A percentile compares a stretch with the other conserved stretches of the same genome.
These are phyloP conservation scores for Capitulum mitella DNA, from an alignment of 2,888 invertebrate species.

Conservation along the genomic window DNA sequence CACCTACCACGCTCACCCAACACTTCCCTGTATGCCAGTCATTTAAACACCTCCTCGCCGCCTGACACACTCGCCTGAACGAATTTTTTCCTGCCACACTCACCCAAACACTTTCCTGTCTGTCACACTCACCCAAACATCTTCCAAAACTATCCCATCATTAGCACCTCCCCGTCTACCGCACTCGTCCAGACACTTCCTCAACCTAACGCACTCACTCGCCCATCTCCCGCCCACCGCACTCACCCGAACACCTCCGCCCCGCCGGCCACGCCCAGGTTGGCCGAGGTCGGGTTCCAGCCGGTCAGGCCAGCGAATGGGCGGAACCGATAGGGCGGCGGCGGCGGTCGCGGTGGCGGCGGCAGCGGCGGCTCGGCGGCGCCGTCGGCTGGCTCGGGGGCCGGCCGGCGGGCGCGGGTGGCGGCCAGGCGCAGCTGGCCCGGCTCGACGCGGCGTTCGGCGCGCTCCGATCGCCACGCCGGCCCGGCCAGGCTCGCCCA, in stretches of 20 bases:
- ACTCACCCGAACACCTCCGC: slow-evolving; percentile 9
- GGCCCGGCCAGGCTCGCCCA: slow-evolving; percentile 13
- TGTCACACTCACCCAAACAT: neutral
- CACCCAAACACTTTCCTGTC: neutral
- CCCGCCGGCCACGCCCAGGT: slow-evolving; percentile 1
- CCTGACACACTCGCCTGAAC: neutral
- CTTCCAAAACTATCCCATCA: no score
- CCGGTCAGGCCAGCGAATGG: neutral
- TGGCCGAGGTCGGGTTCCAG: slow-evolving; percentile 3
- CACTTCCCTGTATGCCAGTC: no score
- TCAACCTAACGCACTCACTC: no score
- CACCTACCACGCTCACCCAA: no score
- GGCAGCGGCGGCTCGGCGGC: neutral
- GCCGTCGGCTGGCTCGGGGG: no score
- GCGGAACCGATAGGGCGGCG: neutral
- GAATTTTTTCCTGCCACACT: neutral
- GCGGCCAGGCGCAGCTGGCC: no score
- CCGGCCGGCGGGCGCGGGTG: no score
- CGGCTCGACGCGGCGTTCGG: no score
- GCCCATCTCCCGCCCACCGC: neutral
- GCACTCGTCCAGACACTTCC: neutral
- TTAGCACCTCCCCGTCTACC: neutral
- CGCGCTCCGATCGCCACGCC: no score
- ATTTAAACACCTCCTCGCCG: no score
- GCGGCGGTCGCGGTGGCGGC: neutral